phyloP scores from a whole-genome alignment of 1,140 invertebrate genomes.

The Armadillidium nasatum region DNA sequence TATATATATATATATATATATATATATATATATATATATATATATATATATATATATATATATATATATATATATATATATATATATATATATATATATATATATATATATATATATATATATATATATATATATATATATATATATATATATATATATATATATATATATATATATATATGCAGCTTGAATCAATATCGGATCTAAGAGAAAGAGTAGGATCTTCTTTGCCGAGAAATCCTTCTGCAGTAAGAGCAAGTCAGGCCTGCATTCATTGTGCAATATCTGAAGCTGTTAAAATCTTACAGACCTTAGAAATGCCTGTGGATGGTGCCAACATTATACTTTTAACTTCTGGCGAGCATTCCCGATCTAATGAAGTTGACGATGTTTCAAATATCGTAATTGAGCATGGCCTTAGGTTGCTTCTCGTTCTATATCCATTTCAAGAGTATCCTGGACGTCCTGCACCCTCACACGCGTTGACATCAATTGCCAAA shows the following conservation, averaged over 20 bases:
- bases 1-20: no score
- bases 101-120: no score
- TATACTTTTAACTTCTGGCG: constrained; percentile 38
- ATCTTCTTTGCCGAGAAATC: constrained; percentile 36
- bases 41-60: no score
- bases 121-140: no score
- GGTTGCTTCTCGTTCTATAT: constrained; percentile 26
- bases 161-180: neutral
- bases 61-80: no score
- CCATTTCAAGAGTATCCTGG: constrained; percentile 23
- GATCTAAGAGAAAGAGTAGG: constrained; percentile 38
- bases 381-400: constrained; percentile 19
- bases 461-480: constrained; percentile 13
- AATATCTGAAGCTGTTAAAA: constrained; percentile 29
- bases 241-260: constrained; percentile 38
- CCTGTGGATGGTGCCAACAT: constrained; percentile 36
- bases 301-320: constrained; percentile 20
- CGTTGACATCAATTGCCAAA: constrained; percentile 10
- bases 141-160: no score
- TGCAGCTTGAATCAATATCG: constrained; percentile 20
- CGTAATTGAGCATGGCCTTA: constrained; percentile 7
- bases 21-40: no score
- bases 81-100: no score
- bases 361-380: constrained; percentile 22
- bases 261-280: constrained; percentile 36